These are phyloP conservation scores for Pilophorus perplexus DNA, from an alignment of 2,888 invertebrate genomes.

Conservation along the genomic window DNA sequence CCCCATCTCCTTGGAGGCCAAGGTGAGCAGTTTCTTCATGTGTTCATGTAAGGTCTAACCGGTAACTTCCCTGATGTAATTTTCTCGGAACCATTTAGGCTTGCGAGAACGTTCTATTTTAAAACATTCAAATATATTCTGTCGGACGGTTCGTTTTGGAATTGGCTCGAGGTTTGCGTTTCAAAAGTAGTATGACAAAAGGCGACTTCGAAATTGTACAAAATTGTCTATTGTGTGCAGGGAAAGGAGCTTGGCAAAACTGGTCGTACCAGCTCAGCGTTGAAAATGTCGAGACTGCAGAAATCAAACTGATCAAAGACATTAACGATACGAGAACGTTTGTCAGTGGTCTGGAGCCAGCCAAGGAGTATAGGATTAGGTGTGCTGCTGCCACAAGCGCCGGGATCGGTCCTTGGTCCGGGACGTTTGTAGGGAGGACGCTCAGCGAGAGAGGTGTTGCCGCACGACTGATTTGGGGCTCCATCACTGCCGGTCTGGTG, in stretches of 20 bases:
- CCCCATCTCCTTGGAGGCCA: slow-evolving; percentile 75
- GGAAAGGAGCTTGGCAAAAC: slow-evolving; percentile 64
- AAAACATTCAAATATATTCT: no score
- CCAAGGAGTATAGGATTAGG: slow-evolving; percentile 73
- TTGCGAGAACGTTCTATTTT: no score
- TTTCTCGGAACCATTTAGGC: no score
- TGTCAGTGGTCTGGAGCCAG: slow-evolving; percentile 68
- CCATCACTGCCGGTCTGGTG: slow-evolving; percentile 70
- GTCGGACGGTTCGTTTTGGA: no score
- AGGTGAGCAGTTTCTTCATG: slow-evolving; percentile 52
- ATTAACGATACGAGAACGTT: slow-evolving; percentile 63
- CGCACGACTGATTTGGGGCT: slow-evolving; percentile 65
- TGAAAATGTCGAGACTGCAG: slow-evolving; percentile 57
- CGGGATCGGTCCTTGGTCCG: slow-evolving; percentile 76
- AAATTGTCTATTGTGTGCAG: no score
- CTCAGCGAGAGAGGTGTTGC: slow-evolving; percentile 53
- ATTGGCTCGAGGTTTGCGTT: no score
- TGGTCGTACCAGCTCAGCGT: slow-evolving; percentile 71
- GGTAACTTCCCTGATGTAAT: no score
- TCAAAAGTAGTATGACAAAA: no score
- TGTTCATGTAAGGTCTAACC: no score
- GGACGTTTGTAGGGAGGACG: slow-evolving; percentile 71
- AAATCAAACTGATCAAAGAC: slow-evolving; percentile 52
- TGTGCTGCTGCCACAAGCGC: slow-evolving; percentile 74
- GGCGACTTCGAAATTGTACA: no score